phyloP scores from a whole-genome alignment of 2,797 vertebrate species.

The Tokudaia muenninki region DNA sequence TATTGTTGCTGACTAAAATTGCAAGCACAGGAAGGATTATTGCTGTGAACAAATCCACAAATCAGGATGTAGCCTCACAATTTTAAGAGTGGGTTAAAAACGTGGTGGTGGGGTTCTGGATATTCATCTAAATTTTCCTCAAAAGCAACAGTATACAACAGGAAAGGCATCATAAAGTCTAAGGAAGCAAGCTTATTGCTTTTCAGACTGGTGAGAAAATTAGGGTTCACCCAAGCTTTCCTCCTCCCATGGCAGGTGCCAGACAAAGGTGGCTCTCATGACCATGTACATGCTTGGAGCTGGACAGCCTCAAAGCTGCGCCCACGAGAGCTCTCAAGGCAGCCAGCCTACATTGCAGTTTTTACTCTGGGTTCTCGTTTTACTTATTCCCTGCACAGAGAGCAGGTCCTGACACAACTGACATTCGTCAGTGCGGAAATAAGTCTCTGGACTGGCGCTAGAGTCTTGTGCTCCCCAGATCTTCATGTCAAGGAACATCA shows the following conservation, averaged over 20 bases:
- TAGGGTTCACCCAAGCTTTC: not conserved
- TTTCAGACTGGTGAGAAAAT: not conserved
- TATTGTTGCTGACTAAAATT: constrained; percentile 66
- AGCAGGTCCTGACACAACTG: not conserved
- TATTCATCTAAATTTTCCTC: not conserved
- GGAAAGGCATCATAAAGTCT: not conserved
- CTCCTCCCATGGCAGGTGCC: not conserved
- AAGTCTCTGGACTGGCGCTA: not conserved
- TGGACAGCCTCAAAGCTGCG: no score
- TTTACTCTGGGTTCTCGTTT: not conserved
- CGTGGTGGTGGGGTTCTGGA: not conserved
- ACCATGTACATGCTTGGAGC: no score
- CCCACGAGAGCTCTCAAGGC: not conserved
- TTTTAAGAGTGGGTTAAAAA: constrained; percentile 5
- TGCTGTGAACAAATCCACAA: constrained; percentile 53
- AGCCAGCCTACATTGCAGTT: not conserved
- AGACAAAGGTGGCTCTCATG: rapidly evolving
- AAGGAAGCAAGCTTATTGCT: not conserved
- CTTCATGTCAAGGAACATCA: not conserved
- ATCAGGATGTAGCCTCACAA: constrained; percentile 46
- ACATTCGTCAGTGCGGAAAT: not conserved
- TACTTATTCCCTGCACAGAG: not conserved
- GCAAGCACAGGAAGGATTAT: constrained; percentile 61
- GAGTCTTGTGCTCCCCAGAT: not conserved
- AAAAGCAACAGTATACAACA: not conserved